These are phyloP conservation scores for Naja naja DNA, from an alignment of 2,113 vertebrate species.

Conservation along the genomic window DNA sequence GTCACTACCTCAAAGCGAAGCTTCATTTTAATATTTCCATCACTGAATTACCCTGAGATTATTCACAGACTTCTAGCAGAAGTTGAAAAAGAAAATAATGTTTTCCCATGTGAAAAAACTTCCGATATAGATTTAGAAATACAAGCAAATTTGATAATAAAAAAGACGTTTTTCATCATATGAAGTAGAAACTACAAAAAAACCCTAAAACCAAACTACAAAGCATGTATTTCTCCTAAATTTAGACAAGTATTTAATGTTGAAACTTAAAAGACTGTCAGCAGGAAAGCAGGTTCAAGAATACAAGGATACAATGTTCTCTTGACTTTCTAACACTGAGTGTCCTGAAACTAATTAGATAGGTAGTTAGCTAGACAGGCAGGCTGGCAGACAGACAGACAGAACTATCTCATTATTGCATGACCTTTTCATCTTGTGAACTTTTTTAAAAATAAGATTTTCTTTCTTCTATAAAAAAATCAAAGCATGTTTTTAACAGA, in stretches of 20 bases:
- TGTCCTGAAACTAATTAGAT: background rate
- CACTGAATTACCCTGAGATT: background rate
- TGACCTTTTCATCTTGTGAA: background rate
- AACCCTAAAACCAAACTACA: background rate
- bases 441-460: background rate
- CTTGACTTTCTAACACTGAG: background rate
- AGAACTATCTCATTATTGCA: background rate
- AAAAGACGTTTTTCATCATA: background rate
- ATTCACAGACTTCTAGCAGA: background rate
- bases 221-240: background rate
- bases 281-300: constrained; percentile 18
- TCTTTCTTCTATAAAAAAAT: background rate
- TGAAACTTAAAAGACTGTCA: constrained; percentile 11
- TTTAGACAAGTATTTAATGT: background rate
- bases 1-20: too few relatives aligned
- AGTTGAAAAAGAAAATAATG: background rate
- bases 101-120: background rate
- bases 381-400: background rate
- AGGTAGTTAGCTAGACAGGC: background rate
- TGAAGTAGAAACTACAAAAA: background rate
- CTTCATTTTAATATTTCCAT: background rate
- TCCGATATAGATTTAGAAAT: background rate
- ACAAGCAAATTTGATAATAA: background rate
- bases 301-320: background rate
- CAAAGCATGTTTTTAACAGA: background rate